These are phyloP conservation scores for Maniola hyperantus DNA, from an alignment of 2,888 invertebrate species.

Conservation along the genomic window DNA sequence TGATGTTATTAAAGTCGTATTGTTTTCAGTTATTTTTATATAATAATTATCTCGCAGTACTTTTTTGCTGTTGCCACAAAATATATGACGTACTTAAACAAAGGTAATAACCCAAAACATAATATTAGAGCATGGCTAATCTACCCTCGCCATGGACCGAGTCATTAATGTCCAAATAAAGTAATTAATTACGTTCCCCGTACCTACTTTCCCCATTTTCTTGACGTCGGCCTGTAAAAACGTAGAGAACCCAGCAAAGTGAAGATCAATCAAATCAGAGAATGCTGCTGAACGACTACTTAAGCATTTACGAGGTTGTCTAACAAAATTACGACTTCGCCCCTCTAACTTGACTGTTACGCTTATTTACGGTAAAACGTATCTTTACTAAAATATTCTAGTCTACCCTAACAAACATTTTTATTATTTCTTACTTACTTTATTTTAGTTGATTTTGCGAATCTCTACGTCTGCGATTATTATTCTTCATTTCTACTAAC, in stretches of 20 bases:
- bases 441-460: neutral
- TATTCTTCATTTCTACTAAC: no score
- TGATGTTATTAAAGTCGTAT: neutral
- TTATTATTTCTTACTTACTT: neutral
- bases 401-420: slow-evolving; percentile 12
- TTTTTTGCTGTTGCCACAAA: slow-evolving; percentile 40
- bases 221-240: slow-evolving; percentile 72
- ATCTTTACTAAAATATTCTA: slow-evolving; percentile 31
- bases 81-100: slow-evolving; percentile 32
- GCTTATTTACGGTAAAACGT: slow-evolving; percentile 33
- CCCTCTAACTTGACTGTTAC: slow-evolving; percentile 40
- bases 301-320: slow-evolving; percentile 71
- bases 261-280: slow-evolving; percentile 79
- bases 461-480: neutral
- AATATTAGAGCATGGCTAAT: slow-evolving; percentile 57
- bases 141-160: slow-evolving; percentile 73
- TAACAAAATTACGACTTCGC: slow-evolving; percentile 45
- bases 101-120: slow-evolving; percentile 27
- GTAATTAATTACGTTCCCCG: slow-evolving; percentile 78
- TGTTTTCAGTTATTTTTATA: neutral
- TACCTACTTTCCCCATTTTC: slow-evolving; percentile 70
- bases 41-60: neutral
- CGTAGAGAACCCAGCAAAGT: slow-evolving; percentile 60
- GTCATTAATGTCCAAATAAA: slow-evolving; percentile 81
- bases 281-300: slow-evolving; percentile 63